A percentile compares a stretch with the other conserved stretches of the same genome.
Conservation (phyloP, 2,888 invertebrate species). For the Eretmocerus hayati region DNA sequence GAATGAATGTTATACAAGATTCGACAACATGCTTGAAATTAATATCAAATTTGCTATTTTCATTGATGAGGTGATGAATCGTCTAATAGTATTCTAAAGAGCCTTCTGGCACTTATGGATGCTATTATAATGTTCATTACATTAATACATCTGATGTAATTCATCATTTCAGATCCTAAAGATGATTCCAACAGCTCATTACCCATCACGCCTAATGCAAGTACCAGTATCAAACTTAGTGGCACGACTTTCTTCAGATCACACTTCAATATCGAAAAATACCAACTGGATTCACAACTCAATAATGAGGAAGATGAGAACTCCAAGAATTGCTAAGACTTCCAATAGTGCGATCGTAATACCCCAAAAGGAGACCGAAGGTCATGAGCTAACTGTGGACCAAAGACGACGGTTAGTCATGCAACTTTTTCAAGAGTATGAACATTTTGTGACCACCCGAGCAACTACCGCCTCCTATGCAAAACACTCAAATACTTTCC, state of each 20-base stretch:
- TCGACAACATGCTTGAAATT: too few relatives aligned
- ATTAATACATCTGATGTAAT: too few relatives aligned
- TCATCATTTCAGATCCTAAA: slow-evolving; percentile 52
- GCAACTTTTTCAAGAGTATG: slow-evolving; percentile 86
- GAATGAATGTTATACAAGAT: too few relatives aligned
- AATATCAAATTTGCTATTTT: too few relatives aligned
- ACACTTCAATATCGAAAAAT: slow-evolving; percentile 85
- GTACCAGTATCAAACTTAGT: slow-evolving; percentile 59
- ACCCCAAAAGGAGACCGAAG: slow-evolving; percentile 53
- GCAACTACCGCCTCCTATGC: slow-evolving; percentile 81
- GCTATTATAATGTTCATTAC: too few relatives aligned
- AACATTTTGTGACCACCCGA: slow-evolving; percentile 86
- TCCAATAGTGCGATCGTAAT: slow-evolving; percentile 51
- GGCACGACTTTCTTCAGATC: slow-evolving; percentile 92
- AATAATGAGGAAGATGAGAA: slow-evolving; percentile 53
- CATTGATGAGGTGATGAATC: too few relatives aligned
- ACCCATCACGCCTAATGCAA: slow-evolving; percentile 57
- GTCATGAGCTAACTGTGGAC: slow-evolving; percentile 83
- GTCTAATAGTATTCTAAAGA: too few relatives aligned
- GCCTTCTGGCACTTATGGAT: too few relatives aligned
- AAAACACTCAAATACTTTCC: slow-evolving; percentile 86
- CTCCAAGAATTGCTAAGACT: slow-evolving; percentile 85
- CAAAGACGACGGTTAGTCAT: slow-evolving; percentile 88
- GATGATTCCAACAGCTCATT: slow-evolving; percentile 56
- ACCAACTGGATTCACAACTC: slow-evolving; percentile 55